A percentile compares a stretch with the other conserved stretches of the same genome.
Conservation (phyloP, 1,140 invertebrate genomes). For the Drosophila ogumai region DNA sequence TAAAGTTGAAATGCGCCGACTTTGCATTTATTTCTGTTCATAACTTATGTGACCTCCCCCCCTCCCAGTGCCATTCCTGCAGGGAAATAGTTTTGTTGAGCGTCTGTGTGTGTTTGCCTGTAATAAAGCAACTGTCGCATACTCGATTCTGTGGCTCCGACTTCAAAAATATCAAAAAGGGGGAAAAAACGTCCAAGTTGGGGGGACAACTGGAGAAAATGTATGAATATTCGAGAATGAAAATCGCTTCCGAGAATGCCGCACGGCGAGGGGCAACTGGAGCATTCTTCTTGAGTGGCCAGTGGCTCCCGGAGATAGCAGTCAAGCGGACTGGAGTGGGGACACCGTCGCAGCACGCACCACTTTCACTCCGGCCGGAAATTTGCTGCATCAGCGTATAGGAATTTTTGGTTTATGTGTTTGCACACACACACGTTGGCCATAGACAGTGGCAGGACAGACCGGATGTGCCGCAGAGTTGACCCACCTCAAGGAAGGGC, state of each 20-base stretch:
- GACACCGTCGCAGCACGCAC: conserved; percentile 53
- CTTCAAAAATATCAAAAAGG: conserved; percentile 41
- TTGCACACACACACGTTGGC: conserved; percentile 5
- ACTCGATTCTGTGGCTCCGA: conserved; percentile 33
- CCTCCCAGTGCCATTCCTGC: background rate
- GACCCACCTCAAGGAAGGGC: conserved; percentile 65
- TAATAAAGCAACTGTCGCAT: conserved; percentile 66
- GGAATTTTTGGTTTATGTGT: conserved; percentile 79
- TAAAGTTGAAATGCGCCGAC: conserved; percentile 33
- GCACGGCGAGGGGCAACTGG: background rate
- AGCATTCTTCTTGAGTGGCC: conserved; percentile 52
- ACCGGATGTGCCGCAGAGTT: conserved; percentile 10
- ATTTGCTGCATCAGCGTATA: conserved; percentile 82
- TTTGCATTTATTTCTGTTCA: conserved; percentile 40
- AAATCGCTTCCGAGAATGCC: conserved; percentile 40
- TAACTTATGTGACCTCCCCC: conserved; percentile 16
- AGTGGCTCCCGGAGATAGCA: conserved; percentile 32
- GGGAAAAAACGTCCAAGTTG: conserved; percentile 9
- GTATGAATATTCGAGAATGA: conserved; percentile 77
- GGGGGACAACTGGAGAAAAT: conserved; percentile 36
- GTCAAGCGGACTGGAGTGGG: conserved; percentile 11
- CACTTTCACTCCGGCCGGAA: conserved; percentile 76
- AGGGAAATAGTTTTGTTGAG: conserved; percentile 30
- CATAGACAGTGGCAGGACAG: background rate
- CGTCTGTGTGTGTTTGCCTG: conserved; percentile 1